Conservation (phyloP, 2,113 vertebrate genomes). For the Bucco capensis region DNA sequence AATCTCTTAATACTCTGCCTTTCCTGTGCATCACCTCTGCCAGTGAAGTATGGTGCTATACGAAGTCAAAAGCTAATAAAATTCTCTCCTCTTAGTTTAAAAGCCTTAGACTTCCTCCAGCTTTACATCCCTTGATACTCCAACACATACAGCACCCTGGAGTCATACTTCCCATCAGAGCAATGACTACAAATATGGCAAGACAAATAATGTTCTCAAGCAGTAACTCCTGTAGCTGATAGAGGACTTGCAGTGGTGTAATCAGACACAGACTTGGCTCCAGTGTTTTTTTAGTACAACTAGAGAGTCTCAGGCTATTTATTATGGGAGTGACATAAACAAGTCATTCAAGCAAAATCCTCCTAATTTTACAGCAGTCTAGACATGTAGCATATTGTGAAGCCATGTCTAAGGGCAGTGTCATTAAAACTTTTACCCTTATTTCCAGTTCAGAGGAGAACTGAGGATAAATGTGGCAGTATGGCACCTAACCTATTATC, state of each 20-base stretch:
- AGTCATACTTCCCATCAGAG: neutral
- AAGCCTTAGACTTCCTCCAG: neutral
- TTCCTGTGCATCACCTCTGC: neutral
- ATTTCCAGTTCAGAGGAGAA: conserved; percentile 51
- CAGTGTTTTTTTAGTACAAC: conserved; percentile 49
- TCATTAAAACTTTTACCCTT: conserved; percentile 14
- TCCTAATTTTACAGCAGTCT: conserved; percentile 47
- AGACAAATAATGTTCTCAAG: neutral
- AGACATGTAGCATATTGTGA: conserved; percentile 20
- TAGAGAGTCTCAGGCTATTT: conserved; percentile 13
- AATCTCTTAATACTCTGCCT: neutral
- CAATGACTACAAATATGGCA: neutral
- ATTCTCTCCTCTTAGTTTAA: neutral
- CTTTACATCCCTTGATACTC: neutral
- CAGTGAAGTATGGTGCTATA: neutral
- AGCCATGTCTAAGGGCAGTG: conserved; percentile 37
- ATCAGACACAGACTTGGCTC: neutral
- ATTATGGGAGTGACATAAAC: conserved; percentile 53
- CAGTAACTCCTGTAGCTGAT: neutral
- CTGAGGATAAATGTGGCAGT: conserved; percentile 28
- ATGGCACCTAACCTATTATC: conserved; percentile 27
- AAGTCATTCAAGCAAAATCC: conserved; percentile 56
- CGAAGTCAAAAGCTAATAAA: neutral
- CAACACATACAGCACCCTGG: neutral
- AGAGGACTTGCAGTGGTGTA: neutral